Evolutionary conservation across 2,113 vertebrate genomes (phyloP).

Genomic region (Calyptomena viridis): DNA sequence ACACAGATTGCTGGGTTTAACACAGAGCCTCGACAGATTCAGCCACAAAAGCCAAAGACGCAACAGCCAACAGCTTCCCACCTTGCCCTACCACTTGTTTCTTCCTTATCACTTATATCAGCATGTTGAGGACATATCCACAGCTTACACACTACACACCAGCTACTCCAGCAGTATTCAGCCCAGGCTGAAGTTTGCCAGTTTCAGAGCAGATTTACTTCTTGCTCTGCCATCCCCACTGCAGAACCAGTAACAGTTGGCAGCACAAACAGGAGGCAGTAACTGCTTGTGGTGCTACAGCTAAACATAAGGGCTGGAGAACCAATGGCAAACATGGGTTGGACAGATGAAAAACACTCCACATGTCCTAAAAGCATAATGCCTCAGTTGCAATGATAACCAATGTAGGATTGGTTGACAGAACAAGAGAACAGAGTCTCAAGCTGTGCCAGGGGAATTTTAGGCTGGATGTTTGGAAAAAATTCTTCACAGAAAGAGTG

Average conservation of each 20-base stretch:
- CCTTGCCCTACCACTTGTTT: not conserved
- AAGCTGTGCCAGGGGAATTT: too few species aligned
- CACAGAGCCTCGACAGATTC: not conserved
- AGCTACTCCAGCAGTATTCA: not conserved
- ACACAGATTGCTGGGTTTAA: not conserved
- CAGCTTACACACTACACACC: not conserved
- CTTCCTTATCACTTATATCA: not conserved
- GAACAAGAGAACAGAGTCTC: too few species aligned
- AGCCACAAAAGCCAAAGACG: not conserved
- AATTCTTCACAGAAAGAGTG: too few species aligned
- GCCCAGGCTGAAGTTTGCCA: not conserved
- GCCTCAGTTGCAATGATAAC: not conserved
- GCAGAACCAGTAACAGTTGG: not conserved
- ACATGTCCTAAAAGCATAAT: not conserved
- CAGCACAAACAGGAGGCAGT: not conserved
- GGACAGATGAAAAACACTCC: not conserved
- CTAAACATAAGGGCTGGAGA: not conserved
- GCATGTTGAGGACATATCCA: not conserved
- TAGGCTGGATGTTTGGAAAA: too few species aligned
- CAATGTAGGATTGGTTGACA: not conserved
- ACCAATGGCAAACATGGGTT: not conserved
- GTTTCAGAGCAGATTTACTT: not conserved
- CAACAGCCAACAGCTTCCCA: not conserved
- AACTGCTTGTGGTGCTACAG: not conserved
- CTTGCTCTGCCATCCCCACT: not conserved